These are phyloP conservation scores for Plestiodon gilberti DNA, from an alignment of 2,113 vertebrate genomes.

Conservation along the genomic window DNA sequence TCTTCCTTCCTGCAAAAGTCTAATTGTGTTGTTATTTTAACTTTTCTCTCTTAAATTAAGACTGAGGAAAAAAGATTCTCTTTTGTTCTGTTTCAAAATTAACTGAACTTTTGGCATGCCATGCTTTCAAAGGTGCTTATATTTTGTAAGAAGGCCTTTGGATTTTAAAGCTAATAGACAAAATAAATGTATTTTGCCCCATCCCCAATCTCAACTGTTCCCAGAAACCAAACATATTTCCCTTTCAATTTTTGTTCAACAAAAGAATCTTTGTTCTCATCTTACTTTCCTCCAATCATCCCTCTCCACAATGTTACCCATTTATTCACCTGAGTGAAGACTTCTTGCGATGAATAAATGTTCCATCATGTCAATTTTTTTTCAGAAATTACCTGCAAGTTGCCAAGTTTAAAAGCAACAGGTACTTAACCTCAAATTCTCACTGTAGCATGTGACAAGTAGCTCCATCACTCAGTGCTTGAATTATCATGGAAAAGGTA, in stretches of 20 bases:
- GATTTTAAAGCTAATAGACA: background rate
- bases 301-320: background rate
- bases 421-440: background rate
- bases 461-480: background rate
- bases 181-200: background rate
- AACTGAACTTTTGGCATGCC: background rate
- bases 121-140: background rate
- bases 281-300: background rate
- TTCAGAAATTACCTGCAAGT: background rate
- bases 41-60: background rate
- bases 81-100: background rate
- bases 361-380: background rate
- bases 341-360: background rate
- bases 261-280: background rate
- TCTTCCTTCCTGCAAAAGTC: background rate
- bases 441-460: background rate
- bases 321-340: background rate
- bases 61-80: background rate
- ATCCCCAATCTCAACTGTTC: background rate
- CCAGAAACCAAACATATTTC: background rate
- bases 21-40: background rate
- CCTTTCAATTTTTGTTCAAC: too few species aligned
- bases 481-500: too few species aligned
- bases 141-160: background rate
- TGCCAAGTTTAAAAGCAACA: background rate